phyloP scores from a whole-genome alignment of 2,113 vertebrate genomes.

The Silurus asotus region DNA sequence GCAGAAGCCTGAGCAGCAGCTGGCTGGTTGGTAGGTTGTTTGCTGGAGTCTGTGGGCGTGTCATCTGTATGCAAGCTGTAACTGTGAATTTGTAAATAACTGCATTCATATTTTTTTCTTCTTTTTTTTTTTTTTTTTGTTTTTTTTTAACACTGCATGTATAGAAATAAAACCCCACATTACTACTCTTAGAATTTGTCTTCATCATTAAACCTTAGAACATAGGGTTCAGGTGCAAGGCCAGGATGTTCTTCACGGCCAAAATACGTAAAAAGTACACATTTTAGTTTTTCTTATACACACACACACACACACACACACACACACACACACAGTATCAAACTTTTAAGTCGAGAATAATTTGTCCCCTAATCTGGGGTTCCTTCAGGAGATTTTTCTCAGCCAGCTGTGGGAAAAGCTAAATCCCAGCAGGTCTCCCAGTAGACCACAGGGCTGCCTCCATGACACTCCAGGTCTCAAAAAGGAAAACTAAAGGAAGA shows the following conservation, averaged over 20 bases:
- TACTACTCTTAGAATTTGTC: slow-evolving; percentile 74
- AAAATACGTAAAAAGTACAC: not conserved
- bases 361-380: not conserved
- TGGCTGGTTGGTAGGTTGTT: slow-evolving; percentile 33
- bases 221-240: not conserved
- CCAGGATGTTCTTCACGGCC: too few species aligned
- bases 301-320: too few species aligned
- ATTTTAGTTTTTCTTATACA: not conserved
- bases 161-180: slow-evolving; percentile 96
- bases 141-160: slow-evolving; percentile 99
- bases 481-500: not conserved
- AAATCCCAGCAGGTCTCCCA: not conserved
- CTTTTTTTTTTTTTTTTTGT: slow-evolving; percentile 69
- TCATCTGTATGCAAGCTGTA: slow-evolving; percentile 96
- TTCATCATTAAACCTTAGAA: too few species aligned
- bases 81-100: slow-evolving; percentile 99
- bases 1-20: too few species aligned
- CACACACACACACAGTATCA: not conserved
- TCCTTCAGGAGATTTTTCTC: not conserved
- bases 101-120: slow-evolving; percentile 85
- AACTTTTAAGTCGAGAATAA: not conserved
- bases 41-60: slow-evolving; percentile 94
- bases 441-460: not conserved
- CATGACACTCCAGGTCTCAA: not conserved
- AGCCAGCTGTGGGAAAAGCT: not conserved